Conservation (phyloP, 2,113 vertebrate genomes). For the Corydoras maculifer region DNA sequence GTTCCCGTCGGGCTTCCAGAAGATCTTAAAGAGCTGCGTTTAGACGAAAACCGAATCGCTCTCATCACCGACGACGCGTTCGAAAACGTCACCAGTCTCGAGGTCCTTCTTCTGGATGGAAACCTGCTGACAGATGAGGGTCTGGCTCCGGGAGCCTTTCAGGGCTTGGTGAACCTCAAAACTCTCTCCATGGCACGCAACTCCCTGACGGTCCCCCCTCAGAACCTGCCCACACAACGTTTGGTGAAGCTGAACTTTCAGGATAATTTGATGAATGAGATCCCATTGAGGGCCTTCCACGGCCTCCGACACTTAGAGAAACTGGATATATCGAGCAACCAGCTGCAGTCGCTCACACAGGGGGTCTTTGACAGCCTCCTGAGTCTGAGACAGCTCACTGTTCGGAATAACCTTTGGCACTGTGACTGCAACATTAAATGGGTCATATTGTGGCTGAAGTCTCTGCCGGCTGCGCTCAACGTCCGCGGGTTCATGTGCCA, state of each 20-base stretch:
- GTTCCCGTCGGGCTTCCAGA: slow-evolving; percentile 83
- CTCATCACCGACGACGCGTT: slow-evolving; percentile 84
- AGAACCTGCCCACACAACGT: slow-evolving; percentile 74
- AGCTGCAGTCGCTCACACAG: slow-evolving; percentile 74
- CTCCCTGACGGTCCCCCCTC: slow-evolving; percentile 78
- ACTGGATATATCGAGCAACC: slow-evolving; percentile 89
- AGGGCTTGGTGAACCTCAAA: slow-evolving; percentile 77
- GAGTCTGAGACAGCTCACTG: slow-evolving; percentile 84
- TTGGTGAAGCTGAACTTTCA: slow-evolving; percentile 82
- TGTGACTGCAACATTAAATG: slow-evolving; percentile 89
- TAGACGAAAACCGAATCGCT: slow-evolving; percentile 87
- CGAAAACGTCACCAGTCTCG: slow-evolving; percentile 78
- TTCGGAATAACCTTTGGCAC: slow-evolving; percentile 87
- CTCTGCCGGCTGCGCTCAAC: slow-evolving; percentile 78
- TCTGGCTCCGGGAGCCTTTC: slow-evolving; percentile 79
- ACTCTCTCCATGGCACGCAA: slow-evolving; percentile 86
- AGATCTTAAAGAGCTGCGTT: slow-evolving; percentile 78
- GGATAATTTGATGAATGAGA: slow-evolving; percentile 86
- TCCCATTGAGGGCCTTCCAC: slow-evolving; percentile 77
- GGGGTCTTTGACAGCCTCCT: slow-evolving; percentile 82
- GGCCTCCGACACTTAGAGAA: slow-evolving; percentile 77
- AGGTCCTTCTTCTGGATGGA: slow-evolving; percentile 82
- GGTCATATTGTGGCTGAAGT: slow-evolving; percentile 87
- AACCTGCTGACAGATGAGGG: slow-evolving; percentile 87
- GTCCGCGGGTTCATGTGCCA: slow-evolving; percentile 92